phyloP scores from a whole-genome alignment of 2,113 vertebrate species.

The Oxyura jamaicensis region DNA sequence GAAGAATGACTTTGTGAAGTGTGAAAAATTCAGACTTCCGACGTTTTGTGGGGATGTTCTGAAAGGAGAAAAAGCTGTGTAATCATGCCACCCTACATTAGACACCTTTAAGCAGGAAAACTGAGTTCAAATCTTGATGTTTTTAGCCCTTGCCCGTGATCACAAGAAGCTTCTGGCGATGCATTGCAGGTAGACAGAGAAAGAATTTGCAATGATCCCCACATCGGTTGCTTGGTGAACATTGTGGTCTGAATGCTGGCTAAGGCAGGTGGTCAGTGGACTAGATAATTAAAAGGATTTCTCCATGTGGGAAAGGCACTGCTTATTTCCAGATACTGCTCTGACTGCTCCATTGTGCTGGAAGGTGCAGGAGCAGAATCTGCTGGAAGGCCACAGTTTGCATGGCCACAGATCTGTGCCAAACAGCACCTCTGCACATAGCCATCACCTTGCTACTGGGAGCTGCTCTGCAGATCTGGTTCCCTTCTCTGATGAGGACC shows the following conservation, averaged over 20 bases:
- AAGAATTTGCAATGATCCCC: neutral
- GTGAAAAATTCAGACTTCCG: neutral
- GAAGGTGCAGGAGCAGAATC: neutral
- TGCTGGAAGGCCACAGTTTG: neutral
- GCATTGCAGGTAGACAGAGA: neutral
- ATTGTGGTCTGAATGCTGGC: neutral
- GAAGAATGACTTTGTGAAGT: neutral
- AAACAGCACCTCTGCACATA: neutral
- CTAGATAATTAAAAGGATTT: neutral
- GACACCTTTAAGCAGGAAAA: neutral
- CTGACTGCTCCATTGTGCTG: neutral
- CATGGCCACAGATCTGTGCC: neutral
- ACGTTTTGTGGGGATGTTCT: neutral
- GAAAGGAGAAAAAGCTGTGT: neutral
- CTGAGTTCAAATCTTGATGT: neutral
- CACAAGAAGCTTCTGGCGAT: neutral
- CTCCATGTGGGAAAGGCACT: neutral
- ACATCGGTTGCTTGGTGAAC: accelerated
- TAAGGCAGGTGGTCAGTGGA: accelerated
- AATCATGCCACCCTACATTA: neutral
- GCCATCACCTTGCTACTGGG: neutral
- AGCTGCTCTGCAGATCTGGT: neutral
- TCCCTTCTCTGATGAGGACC: neutral
- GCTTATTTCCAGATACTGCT: neutral
- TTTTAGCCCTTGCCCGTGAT: neutral